These are phyloP conservation scores for Leucopsar rothschildi DNA, from an alignment of 2,113 vertebrate species.

Conservation along the genomic window DNA sequence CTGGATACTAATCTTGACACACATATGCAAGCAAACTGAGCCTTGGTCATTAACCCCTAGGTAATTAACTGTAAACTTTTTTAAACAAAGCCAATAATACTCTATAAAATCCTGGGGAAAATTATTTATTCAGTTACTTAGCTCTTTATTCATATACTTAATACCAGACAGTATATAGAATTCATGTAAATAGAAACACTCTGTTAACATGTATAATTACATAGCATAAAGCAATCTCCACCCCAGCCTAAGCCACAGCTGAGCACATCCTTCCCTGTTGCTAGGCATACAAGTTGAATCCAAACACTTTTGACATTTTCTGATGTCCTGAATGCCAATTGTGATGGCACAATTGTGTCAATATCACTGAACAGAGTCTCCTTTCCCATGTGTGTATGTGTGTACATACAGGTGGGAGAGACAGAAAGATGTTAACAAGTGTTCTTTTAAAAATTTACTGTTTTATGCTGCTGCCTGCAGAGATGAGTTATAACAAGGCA, in stretches of 20 bases:
- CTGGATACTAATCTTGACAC: neutral
- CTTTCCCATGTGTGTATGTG: neutral
- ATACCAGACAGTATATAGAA: neutral
- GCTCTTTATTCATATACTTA: neutral
- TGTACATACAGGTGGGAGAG: neutral
- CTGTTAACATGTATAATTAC: neutral
- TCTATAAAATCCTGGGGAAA: neutral
- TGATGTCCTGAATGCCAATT: neutral
- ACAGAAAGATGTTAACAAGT: conserved; percentile 55
- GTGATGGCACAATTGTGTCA: neutral
- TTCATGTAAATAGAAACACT: neutral
- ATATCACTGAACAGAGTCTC: neutral
- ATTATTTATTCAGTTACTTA: neutral
- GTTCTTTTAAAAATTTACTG: neutral
- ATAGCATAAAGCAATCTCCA: neutral
- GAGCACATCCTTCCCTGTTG: neutral
- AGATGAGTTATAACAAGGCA: conserved; percentile 64
- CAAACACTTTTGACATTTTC: neutral
- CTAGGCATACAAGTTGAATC: neutral
- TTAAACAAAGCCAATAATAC: neutral
- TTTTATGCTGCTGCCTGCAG: conserved; percentile 61
- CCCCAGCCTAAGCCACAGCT: neutral
- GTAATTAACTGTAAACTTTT: neutral
- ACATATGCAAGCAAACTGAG: neutral
- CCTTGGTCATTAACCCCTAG: neutral